Evolutionary conservation across 2,888 invertebrate genomes (phyloP).

Genomic region (Latheticus oryzae): DNA sequence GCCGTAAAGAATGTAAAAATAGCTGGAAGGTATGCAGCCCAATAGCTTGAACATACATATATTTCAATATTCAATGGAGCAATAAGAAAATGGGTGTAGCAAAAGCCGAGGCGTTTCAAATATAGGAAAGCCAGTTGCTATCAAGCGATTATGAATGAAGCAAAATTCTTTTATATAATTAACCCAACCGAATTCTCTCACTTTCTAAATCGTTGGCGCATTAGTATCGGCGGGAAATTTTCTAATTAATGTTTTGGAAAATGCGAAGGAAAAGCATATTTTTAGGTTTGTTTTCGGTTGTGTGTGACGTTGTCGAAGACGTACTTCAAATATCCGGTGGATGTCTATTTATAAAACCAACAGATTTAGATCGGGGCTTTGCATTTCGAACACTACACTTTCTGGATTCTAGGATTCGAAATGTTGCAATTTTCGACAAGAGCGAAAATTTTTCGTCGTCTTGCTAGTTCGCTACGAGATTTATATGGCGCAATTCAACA

Average conservation of each 20-base stretch:
- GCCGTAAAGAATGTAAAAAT: constrained; percentile 39
- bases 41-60: constrained; percentile 34
- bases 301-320: constrained; percentile 61
- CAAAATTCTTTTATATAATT: constrained; percentile 49
- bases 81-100: constrained; percentile 43
- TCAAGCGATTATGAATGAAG: constrained; percentile 49
- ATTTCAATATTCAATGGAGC: constrained; percentile 38
- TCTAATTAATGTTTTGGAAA: constrained; percentile 39
- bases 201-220: constrained; percentile 46
- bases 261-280: constrained; percentile 55
- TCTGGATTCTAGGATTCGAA: constrained; percentile 34
- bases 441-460: constrained; percentile 5
- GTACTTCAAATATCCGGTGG: constrained; percentile 63
- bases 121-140: constrained; percentile 36
- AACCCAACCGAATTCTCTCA: constrained; percentile 36
- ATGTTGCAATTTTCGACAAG: constrained; percentile 40
- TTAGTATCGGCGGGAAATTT: constrained; percentile 16
- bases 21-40: constrained; percentile 35
- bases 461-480: constrained; percentile 6
- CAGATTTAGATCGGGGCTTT: constrained; percentile 61
- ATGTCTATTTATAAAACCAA: constrained; percentile 60
- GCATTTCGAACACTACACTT: constrained; percentile 49
- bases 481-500: constrained; percentile 21
- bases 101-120: constrained; percentile 41
- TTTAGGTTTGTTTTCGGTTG: constrained; percentile 61